These are phyloP conservation scores for Urocyon cinereoargenteus DNA, from an alignment of 2,797 vertebrate genomes.

Conservation along the genomic window DNA sequence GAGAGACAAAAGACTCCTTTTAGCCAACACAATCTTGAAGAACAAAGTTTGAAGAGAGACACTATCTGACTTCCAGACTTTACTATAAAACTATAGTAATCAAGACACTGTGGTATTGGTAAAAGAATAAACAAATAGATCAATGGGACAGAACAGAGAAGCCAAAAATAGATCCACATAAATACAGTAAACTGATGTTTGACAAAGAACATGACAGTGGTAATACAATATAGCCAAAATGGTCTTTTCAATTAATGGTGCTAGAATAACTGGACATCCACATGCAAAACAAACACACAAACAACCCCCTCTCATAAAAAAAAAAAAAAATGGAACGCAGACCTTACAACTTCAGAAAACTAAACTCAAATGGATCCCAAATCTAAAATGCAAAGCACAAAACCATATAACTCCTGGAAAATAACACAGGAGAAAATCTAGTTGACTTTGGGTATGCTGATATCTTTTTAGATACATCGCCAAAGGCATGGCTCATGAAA, in stretches of 20 bases:
- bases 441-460: background rate
- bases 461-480: background rate
- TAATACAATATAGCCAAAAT: background rate
- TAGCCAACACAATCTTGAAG: background rate
- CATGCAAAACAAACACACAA: background rate
- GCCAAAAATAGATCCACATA: background rate
- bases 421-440: background rate
- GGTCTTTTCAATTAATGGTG: background rate
- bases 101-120: background rate
- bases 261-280: background rate
- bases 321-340: background rate
- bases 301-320: too few relatives aligned
- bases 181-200: background rate
- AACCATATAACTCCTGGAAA: background rate
- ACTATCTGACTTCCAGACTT: background rate
- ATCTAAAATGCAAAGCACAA: background rate
- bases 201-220: background rate
- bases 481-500: background rate
- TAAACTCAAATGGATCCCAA: background rate
- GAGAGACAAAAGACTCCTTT: background rate
- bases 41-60: background rate
- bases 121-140: background rate
- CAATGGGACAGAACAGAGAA: background rate
- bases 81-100: background rate
- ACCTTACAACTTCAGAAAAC: background rate